These are phyloP conservation scores for Bicyclus anynana DNA, from an alignment of 1,140 invertebrate genomes.

Conservation along the genomic window DNA sequence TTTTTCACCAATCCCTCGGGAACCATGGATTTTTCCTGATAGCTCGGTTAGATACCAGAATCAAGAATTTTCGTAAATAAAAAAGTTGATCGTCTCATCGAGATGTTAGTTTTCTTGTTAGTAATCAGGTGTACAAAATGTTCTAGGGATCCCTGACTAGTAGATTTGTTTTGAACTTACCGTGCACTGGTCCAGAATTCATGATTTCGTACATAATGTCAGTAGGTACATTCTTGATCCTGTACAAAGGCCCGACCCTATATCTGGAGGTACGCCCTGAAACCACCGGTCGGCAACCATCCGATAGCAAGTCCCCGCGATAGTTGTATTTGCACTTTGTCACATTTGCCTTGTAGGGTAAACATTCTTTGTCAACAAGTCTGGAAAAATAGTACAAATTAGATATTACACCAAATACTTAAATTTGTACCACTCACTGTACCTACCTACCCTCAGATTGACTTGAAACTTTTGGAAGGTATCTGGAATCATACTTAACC, in stretches of 20 bases:
- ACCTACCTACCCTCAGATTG: too few relatives aligned
- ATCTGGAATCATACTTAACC: too few relatives aligned
- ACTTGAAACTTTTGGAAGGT: too few relatives aligned
- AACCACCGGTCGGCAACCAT: slow-evolving; percentile 74
- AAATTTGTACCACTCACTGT: background rate
- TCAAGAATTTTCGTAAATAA: too few relatives aligned
- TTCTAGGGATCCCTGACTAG: too few relatives aligned
- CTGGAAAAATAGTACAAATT: slow-evolving; percentile 68
- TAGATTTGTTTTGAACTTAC: slow-evolving; percentile 69
- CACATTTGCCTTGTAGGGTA: slow-evolving; percentile 83
- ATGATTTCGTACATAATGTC: slow-evolving; percentile 96
- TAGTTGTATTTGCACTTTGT: slow-evolving; percentile 79
- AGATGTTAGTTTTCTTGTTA: too few relatives aligned
- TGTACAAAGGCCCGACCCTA: slow-evolving; percentile 90
- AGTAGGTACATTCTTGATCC: slow-evolving; percentile 83
- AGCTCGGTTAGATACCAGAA: too few relatives aligned
- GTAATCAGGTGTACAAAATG: too few relatives aligned
- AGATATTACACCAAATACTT: background rate
- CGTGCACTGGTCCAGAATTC: slow-evolving; percentile 95
- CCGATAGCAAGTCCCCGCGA: slow-evolving; percentile 68
- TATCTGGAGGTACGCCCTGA: slow-evolving; percentile 80
- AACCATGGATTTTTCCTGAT: too few relatives aligned
- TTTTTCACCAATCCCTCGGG: too few relatives aligned
- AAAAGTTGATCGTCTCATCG: too few relatives aligned
- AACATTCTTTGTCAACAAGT: slow-evolving; percentile 88